phyloP scores from a whole-genome alignment of 2,113 vertebrate genomes.

The Pao palembangensis region DNA sequence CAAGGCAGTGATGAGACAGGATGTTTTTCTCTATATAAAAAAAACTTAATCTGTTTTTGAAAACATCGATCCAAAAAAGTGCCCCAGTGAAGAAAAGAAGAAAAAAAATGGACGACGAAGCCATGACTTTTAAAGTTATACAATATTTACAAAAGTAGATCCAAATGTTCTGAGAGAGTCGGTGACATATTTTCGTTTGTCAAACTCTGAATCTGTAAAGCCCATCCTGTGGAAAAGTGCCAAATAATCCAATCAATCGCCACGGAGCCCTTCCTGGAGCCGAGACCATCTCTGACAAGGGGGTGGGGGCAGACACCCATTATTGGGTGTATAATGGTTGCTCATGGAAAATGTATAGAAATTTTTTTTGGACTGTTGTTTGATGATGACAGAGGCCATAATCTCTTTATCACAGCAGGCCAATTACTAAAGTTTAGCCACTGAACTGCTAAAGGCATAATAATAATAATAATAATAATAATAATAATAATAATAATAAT shows the following conservation, averaged over 20 bases:
- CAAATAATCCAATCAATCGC: constrained; percentile 59
- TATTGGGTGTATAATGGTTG: constrained; percentile 40
- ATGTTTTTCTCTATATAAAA: constrained; percentile 7
- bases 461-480: constrained; percentile 27
- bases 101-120: constrained; percentile 44
- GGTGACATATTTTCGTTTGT: constrained; percentile 45
- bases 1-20: constrained; percentile 57
- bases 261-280: constrained; percentile 57
- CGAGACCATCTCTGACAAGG: constrained; percentile 25
- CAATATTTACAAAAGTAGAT: constrained; percentile 77
- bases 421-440: constrained; percentile 24
- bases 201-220: constrained; percentile 9
- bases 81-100: constrained; percentile 68
- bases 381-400: constrained; percentile 37
- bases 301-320: constrained; percentile 1
- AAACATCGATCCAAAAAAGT: constrained; percentile 68
- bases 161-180: constrained; percentile 59
- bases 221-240: constrained; percentile 66
- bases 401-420: constrained; percentile 12
- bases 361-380: constrained; percentile 30
- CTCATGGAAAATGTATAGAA: constrained; percentile 22
- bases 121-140: constrained; percentile 72
- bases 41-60: constrained; percentile 52
- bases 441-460: constrained; percentile 26
- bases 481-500: constrained; percentile 47